Conservation (phyloP, 2,113 vertebrate species). For the Urocynchramus pylzowi region DNA sequence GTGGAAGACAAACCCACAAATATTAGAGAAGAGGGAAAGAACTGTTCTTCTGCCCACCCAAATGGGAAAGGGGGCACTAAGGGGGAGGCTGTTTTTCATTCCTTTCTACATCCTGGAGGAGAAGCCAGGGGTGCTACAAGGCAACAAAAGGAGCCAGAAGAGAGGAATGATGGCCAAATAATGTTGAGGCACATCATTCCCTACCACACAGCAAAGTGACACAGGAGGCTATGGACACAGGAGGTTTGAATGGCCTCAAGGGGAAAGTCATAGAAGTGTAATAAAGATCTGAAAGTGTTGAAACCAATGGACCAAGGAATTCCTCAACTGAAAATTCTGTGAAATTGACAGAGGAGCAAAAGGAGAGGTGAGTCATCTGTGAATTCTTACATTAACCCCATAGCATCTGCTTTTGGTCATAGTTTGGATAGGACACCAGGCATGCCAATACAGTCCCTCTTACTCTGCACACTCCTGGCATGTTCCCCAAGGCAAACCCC, state of each 20-base stretch:
- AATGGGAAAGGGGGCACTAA: background rate
- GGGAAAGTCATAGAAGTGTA: background rate
- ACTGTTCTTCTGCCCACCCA: background rate
- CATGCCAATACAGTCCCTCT: fast-evolving
- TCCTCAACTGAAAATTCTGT: background rate
- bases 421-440: background rate
- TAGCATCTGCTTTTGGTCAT: background rate
- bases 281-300: background rate
- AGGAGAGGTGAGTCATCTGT: background rate
- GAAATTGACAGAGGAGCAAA: background rate
- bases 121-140: background rate
- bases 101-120: background rate
- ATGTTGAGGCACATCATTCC: background rate
- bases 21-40: background rate
- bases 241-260: background rate
- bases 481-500: background rate
- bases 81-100: background rate
- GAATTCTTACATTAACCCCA: background rate
- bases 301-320: background rate
- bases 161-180: background rate
- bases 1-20: background rate
- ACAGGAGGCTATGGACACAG: background rate
- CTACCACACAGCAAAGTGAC: background rate
- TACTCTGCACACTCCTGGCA: fast-evolving
- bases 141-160: background rate